These are phyloP conservation scores for Anastrepha ludens DNA, from an alignment of 1,140 invertebrate species.

Conservation along the genomic window DNA sequence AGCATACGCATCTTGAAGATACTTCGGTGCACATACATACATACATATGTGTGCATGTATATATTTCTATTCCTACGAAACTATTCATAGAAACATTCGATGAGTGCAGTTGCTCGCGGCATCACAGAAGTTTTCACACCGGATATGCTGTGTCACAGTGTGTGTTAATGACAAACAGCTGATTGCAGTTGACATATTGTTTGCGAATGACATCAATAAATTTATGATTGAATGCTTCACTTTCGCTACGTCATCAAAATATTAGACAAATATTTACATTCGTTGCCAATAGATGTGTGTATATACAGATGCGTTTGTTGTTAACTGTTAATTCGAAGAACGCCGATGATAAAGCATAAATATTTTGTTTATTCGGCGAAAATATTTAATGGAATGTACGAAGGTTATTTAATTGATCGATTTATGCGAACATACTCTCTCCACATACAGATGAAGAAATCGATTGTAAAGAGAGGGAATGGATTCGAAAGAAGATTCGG, in stretches of 20 bases:
- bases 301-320: neutral
- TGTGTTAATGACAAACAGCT: slow-evolving; percentile 48
- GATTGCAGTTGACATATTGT: slow-evolving; percentile 47
- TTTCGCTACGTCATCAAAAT: slow-evolving; percentile 42
- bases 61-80: neutral
- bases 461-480: too few species aligned
- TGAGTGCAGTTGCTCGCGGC: neutral
- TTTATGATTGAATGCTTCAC: neutral
- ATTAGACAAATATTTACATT: slow-evolving; percentile 33
- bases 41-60: neutral
- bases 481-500: too few species aligned
- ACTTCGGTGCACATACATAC: neutral
- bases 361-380: too few species aligned
- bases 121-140: slow-evolving; percentile 6
- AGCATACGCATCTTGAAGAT: neutral
- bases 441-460: too few species aligned
- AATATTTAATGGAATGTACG: too few species aligned
- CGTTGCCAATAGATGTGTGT: slow-evolving; percentile 14
- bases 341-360: neutral
- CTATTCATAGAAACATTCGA: neutral
- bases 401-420: too few species aligned
- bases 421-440: too few species aligned
- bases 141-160: slow-evolving; percentile 4
- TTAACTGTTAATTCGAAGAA: neutral
- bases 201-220: slow-evolving; percentile 37